Base-by-base conservation (phyloP, 2,113 vertebrate species). In the Dicrurus megarhynchus region DNA sequence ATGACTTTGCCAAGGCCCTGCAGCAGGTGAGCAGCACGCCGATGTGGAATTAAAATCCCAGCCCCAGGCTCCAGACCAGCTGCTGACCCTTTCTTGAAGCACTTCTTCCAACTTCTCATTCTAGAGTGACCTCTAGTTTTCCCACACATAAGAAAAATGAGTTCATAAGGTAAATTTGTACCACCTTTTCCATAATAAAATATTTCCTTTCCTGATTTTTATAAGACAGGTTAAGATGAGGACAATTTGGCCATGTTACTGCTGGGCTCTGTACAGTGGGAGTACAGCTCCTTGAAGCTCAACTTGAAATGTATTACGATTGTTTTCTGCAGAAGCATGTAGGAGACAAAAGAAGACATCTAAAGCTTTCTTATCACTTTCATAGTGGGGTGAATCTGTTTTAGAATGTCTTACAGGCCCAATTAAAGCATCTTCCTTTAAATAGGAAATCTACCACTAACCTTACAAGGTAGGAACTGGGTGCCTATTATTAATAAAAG, bases 181-280 rank as follows among this genome's bases (percentile, higher is more conserved):
- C 17, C 15, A 23, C 19, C 0, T 2, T 79, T 78, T 71, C 12
- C 0, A 0, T 61, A 44, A 47, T 9, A 11, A 73, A 46, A 3
- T 60, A 11, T 22, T 79, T 75, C 57, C 50, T 65, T 55, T 27
- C 3, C 30, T 71, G 24, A 35, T 76, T 90, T 92, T 21, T 15
- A 1, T 69, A 77, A 46, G 8, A 9, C 33, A 63, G 35, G 22
- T 70, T 46, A 69, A 50, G 33, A 16, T n/a, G 47, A 53, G 47
- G 37, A 16, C 26, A 28, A 8, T 42, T 59, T 74, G 53, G 7
- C 65, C 0, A 0, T 53, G 4, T 92, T 75, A 7, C 44, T 63
- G 16, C 21, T 86, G 59, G 33, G 19, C 30, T 85, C 41, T 59
- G 8, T 53, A 5, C 14, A 46, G 33, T 53, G 46, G 0, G 2